phyloP scores from a whole-genome alignment of 2,888 invertebrate genomes.

The Rosalia funebris region DNA sequence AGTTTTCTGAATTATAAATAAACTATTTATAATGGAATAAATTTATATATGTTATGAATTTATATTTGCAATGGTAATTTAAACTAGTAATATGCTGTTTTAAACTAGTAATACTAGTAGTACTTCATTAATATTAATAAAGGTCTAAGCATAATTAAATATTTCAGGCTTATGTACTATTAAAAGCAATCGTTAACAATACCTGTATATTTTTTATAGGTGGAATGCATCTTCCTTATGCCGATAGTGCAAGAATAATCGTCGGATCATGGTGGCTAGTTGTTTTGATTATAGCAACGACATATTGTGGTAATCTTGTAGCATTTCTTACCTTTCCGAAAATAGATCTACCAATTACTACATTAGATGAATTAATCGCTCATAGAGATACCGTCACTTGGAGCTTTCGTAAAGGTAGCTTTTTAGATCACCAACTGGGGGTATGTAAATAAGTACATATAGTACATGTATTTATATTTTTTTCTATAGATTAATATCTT shows the following conservation, averaged over 20 bases:
- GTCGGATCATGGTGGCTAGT: conserved; percentile 94
- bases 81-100: too few relatives aligned
- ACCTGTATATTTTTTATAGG: conserved; percentile 69
- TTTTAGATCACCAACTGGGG: conserved; percentile 73
- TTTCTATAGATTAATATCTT: too few relatives aligned
- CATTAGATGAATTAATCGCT: conserved; percentile 72
- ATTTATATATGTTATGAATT: too few relatives aligned
- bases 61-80: too few relatives aligned
- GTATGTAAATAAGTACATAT: conserved; percentile 59
- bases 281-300: conserved; percentile 87
- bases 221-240: conserved; percentile 85
- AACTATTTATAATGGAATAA: too few relatives aligned
- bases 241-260: conserved; percentile 86
- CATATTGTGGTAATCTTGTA: conserved; percentile 91
- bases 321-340: conserved; percentile 93
- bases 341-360: conserved; percentile 77
- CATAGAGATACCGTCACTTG: conserved; percentile 73
- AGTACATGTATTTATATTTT: too few relatives aligned
- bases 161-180: too few relatives aligned
- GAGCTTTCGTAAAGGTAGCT: conserved; percentile 81
- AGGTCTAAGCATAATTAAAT: too few relatives aligned
- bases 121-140: too few relatives aligned
- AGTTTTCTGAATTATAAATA: too few relatives aligned
- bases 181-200: too few relatives aligned
- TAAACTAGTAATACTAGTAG: too few relatives aligned